Percentiles rank a stretch among this genome's conserved stretches.
These are phyloP conservation scores for Lithobates sylvaticus DNA, from an alignment of 2,797 vertebrate species.

Conservation along the genomic window DNA sequence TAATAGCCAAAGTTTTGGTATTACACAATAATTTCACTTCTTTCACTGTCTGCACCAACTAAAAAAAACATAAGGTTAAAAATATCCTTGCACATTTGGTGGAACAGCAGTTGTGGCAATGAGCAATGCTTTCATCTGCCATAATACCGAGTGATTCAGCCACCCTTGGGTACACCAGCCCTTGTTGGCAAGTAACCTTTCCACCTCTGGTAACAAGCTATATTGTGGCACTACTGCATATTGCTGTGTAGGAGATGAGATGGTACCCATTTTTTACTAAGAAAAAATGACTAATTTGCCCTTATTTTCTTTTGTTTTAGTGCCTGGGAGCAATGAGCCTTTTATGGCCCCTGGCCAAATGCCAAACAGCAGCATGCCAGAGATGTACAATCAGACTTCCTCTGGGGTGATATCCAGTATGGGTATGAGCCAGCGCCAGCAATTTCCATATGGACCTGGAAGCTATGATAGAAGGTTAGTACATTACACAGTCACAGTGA, in stretches of 20 bases:
- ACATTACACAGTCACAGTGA: neutral
- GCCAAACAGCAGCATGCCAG: constrained; percentile 89
- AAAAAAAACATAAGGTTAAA: too few species aligned
- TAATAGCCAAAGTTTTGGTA: too few species aligned
- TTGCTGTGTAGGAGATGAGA: neutral
- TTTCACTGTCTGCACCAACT: too few species aligned
- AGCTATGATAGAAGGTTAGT: constrained; percentile 93
- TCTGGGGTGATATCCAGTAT: constrained; percentile 83
- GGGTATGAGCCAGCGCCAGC: constrained; percentile 91
- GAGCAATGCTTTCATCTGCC: too few species aligned
- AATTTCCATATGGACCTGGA: constrained; percentile 89
- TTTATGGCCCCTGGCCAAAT: constrained; percentile 91
- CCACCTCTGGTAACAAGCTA: neutral
- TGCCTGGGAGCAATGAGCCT: constrained; percentile 89
- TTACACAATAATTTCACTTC: too few species aligned
- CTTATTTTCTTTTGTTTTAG: constrained; percentile 72
- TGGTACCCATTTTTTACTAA: neutral
- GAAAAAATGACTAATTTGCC: constrained; percentile 58
- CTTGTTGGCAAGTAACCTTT: neutral
- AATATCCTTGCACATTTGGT: too few species aligned
- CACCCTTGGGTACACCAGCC: too few species aligned
- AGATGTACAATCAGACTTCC: constrained; percentile 89
- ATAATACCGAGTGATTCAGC: too few species aligned
- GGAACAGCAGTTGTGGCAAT: too few species aligned
- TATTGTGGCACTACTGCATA: neutral